Evolutionary conservation across 2,113 vertebrate genomes (phyloP).

Genomic region (Lota lota): DNA sequence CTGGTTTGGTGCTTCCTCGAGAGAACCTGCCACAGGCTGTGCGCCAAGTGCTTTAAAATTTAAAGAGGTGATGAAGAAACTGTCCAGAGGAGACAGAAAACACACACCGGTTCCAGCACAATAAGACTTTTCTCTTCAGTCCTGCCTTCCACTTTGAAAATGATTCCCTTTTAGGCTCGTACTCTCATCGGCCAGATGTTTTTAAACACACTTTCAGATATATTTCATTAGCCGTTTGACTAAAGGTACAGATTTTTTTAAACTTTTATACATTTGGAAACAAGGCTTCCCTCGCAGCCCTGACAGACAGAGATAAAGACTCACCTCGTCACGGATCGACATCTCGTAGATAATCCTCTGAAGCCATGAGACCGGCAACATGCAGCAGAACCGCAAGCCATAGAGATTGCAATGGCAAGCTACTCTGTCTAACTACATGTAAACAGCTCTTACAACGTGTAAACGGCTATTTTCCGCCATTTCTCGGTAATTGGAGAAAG

Average conservation of each 20-base stretch:
- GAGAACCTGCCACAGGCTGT: constrained; percentile 82
- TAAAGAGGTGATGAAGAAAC: constrained; percentile 98
- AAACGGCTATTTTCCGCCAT: no score
- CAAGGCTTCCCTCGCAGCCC: constrained; percentile 25
- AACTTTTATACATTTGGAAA: constrained; percentile 34
- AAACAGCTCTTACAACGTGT: constrained; percentile 4
- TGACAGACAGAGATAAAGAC: constrained; percentile 41
- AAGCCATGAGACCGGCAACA: neutral
- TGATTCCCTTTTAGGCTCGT: constrained; percentile 26
- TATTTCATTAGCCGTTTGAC: constrained; percentile 25
- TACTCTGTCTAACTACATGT: constrained; percentile 26
- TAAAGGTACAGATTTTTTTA: constrained; percentile 27
- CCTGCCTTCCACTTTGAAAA: constrained; percentile 30
- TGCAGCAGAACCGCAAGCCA: no score
- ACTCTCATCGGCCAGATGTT: constrained; percentile 12
- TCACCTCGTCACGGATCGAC: constrained; percentile 34
- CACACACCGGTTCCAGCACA: constrained; percentile 70
- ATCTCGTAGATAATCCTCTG: constrained; percentile 22
- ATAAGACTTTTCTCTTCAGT: constrained; percentile 59
- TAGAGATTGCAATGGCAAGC: constrained; percentile 25
- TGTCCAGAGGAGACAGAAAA: constrained; percentile 88
- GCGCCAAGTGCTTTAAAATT: constrained; percentile 92
- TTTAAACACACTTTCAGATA: constrained; percentile 27
- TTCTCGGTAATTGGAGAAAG: no score
- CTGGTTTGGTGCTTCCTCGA: constrained; percentile 81